Evolutionary conservation across 2,797 vertebrate species (phyloP).

Genomic region (Acomys russatus): DNA sequence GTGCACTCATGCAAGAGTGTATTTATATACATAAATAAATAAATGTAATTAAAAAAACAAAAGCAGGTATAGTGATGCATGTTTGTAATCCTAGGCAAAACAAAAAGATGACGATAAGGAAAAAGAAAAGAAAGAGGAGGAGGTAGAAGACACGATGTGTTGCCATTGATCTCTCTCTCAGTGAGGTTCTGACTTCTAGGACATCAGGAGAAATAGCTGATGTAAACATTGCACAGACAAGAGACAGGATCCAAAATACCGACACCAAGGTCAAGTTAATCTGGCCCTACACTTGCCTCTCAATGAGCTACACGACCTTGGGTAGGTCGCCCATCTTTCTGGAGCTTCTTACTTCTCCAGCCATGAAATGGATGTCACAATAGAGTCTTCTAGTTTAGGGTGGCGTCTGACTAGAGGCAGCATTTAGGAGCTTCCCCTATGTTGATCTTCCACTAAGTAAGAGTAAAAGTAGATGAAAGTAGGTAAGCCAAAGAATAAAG

Average conservation of each 20-base stretch:
- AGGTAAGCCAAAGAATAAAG: neutral
- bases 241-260: neutral
- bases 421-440: neutral
- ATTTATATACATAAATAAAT: neutral
- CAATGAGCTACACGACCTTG: neutral
- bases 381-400: neutral
- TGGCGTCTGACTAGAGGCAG: neutral
- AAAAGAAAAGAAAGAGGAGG: neutral
- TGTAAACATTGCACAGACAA: accelerated
- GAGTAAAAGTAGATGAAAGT: neutral
- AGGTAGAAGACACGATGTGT: neutral
- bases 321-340: neutral
- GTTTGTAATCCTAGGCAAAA: neutral
- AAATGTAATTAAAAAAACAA: neutral
- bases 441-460: neutral
- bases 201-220: neutral
- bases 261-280: accelerated
- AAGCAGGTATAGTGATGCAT: neutral
- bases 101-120: neutral
- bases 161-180: neutral
- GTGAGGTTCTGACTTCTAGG: neutral
- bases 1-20: too few relatives aligned
- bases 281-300: neutral
- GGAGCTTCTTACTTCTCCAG: neutral
- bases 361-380: neutral